Conservation (phyloP, 2,797 vertebrate species). For the Pseudomugil gertrudae region DNA sequence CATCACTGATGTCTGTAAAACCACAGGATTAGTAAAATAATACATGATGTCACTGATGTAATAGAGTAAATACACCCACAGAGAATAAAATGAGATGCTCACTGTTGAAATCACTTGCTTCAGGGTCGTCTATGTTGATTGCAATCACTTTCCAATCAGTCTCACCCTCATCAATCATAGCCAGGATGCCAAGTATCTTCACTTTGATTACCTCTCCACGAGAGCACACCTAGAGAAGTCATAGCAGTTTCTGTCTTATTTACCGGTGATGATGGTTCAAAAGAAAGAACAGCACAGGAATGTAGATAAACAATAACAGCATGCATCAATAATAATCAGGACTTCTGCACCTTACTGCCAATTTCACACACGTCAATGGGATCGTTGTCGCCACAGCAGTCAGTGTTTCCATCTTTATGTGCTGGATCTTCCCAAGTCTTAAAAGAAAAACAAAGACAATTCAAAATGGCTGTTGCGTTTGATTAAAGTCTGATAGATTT, state of each 20-base stretch:
- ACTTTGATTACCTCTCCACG: constrained; percentile 93
- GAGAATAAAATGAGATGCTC: constrained; percentile 25
- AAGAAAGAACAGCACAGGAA: too few species aligned
- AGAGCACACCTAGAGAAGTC: constrained; percentile 84
- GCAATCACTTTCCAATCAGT: constrained; percentile 99
- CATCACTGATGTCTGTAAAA: constrained; percentile 88
- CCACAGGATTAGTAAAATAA: background rate
- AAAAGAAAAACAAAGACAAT: constrained; percentile 5
- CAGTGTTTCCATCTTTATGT: constrained; percentile 91
- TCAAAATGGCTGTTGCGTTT: background rate
- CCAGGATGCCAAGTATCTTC: constrained; percentile 92
- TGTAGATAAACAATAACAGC: background rate
- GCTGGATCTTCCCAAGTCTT: constrained; percentile 97
- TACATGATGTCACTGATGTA: background rate
- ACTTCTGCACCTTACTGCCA: constrained; percentile 88
- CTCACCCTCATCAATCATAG: constrained; percentile 97
- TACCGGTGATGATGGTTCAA: background rate
- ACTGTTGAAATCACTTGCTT: constrained; percentile 89
- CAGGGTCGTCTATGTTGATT: constrained; percentile 93
- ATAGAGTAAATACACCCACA: background rate
- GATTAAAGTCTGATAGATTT: background rate
- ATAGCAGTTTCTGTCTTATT: background rate
- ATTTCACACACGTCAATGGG: constrained; percentile 99
- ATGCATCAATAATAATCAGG: background rate
- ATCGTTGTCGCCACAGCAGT: constrained; percentile 94